A percentile compares a stretch with the other conserved stretches of the same genome.
Conservation (phyloP, 1,140 invertebrate species). For the Musca vetustissima region DNA sequence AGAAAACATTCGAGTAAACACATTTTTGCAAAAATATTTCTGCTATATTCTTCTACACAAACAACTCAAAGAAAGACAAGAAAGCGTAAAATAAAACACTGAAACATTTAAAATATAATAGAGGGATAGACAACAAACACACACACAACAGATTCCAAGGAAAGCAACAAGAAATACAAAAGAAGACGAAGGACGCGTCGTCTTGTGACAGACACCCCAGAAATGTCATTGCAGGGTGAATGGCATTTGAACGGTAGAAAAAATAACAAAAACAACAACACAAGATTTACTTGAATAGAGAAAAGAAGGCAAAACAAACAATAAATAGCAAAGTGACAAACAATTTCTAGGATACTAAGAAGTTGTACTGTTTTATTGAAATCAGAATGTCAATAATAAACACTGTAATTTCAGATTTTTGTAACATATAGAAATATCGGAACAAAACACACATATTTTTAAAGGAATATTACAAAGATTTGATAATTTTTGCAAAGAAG, state of each 20-base stretch:
- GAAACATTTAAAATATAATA: conserved; percentile 14
- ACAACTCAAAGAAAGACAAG: conserved; percentile 3
- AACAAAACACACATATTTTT: too few relatives aligned
- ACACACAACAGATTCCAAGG: not conserved
- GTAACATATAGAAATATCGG: too few relatives aligned
- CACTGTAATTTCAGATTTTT: too few relatives aligned
- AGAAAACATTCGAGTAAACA: conserved; percentile 6
- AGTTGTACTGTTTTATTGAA: too few relatives aligned
- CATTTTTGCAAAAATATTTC: conserved; percentile 13
- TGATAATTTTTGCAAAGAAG: too few relatives aligned
- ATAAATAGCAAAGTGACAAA: not conserved
- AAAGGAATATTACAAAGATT: too few relatives aligned
- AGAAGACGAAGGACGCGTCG: conserved; percentile 17
- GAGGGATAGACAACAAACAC: conserved; percentile 7
- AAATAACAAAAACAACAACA: too few relatives aligned
- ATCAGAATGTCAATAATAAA: too few relatives aligned
- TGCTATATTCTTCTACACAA: too few relatives aligned
- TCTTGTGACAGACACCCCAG: conserved; percentile 21
- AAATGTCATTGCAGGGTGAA: conserved; percentile 21
- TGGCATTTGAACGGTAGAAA: conserved; percentile 12
- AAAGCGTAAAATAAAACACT: not conserved
- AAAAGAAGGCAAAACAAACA: too few relatives aligned
- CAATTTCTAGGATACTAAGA: too few relatives aligned
- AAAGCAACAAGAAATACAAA: conserved; percentile 1
- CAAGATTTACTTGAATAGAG: too few relatives aligned